Evolutionary conservation across 2,113 vertebrate genomes (phyloP).

Genomic region (Otolemur garnettii): DNA sequence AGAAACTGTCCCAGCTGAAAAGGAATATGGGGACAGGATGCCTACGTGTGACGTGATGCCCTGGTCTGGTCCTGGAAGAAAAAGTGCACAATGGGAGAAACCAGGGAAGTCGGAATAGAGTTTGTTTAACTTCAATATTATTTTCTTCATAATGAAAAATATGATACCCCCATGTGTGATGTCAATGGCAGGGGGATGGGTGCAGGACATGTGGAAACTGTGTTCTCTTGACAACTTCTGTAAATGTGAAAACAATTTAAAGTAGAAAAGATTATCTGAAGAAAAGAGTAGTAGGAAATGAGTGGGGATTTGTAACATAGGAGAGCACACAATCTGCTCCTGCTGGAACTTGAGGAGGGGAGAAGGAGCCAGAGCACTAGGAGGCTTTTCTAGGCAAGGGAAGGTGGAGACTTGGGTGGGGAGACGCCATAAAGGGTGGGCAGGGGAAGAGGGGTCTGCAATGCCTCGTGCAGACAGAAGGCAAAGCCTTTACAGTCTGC

Average conservation of each 20-base stretch:
- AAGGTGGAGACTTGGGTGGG: fast-evolving
- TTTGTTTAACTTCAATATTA: not conserved
- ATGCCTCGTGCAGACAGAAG: no score
- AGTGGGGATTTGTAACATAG: not conserved
- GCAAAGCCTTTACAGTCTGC: not conserved
- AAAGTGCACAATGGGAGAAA: not conserved
- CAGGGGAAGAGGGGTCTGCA: no score
- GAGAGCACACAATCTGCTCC: fast-evolving
- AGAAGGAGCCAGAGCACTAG: fast-evolving
- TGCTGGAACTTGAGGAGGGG: not conserved
- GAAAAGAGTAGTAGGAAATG: not conserved
- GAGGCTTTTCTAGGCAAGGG: not conserved
- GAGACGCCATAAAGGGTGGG: no score
- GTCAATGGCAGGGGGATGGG: fast-evolving
- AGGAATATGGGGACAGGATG: fast-evolving
- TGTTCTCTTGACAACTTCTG: not conserved
- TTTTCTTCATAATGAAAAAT: not conserved
- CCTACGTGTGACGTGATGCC: fast-evolving
- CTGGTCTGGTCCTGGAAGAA: not conserved
- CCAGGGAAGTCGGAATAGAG: not conserved
- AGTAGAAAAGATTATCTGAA: not conserved
- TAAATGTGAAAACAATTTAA: not conserved
- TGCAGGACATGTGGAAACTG: fast-evolving
- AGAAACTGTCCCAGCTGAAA: not conserved
- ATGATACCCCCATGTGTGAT: fast-evolving